Evolutionary conservation across 53 echinoderm and acorn worm genomes (phyloP), one percentile per base, ranked within the genome.

Genomic region (Henricia sp.): DNA sequence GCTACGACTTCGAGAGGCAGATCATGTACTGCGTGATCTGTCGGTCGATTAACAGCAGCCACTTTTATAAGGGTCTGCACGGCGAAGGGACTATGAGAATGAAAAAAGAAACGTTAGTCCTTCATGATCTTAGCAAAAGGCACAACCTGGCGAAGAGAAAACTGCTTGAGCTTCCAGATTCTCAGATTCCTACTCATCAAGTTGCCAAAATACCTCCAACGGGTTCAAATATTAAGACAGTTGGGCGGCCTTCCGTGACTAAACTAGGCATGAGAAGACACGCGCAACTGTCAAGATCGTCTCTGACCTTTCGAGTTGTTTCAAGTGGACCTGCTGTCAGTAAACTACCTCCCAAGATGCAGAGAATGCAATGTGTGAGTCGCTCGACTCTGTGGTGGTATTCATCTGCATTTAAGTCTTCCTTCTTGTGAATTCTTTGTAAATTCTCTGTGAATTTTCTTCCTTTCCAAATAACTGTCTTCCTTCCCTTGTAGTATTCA

Each of bases 21-120:
- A 17, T 73, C 19, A 73, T 73, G 73, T 73, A 73, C 73, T 73
- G 73, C 37, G 52, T 73, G 52, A 52, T 52, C 52, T 73, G 73
- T 36, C 28, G 53, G 21, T 28, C 52, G 0, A 52, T 54, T 12
- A 36, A 29, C n/a, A 23, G 52, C 26, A 17, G 32, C 12, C 36
- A 33, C 4, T 73, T 32, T 33, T 51, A 50, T 13, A 51, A 51
- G 36, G 33, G 53, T 34, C 52, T 29, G 0, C 52, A 52, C 14
- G 73, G 73, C 5, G 53, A 73, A 53, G 73, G 73, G 23, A 73
- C 73, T 1, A 43, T 54, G 16, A 51, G 53, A 6, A 51, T 73
- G 33, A 73, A 73, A 54, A 73, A 52, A n/a, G 52, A 73, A 23
- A 73, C 53, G 14, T 35, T 73, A 32, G 20, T 34, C 21, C 73